Evolutionary conservation across 2,797 vertebrate genomes (phyloP).

Genomic region (Artibeus lituratus): DNA sequence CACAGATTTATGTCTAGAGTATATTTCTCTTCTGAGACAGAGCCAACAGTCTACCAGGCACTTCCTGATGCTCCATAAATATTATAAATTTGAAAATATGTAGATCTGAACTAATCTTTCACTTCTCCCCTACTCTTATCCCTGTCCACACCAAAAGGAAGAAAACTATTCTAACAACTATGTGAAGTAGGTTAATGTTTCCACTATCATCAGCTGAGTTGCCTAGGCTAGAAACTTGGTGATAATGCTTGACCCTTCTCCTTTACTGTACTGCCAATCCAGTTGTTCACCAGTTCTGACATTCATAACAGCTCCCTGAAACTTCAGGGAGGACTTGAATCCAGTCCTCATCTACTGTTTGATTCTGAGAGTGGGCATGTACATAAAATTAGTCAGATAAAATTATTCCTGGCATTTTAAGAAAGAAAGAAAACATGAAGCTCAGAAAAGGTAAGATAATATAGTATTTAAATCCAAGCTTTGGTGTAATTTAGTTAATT

Average conservation of each 20-base stretch:
- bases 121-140: neutral
- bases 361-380: neutral
- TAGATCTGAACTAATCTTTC: constrained; percentile 14
- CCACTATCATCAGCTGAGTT: neutral
- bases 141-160: neutral
- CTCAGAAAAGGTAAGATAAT: neutral
- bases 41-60: neutral
- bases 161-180: neutral
- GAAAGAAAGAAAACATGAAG: constrained; percentile 6
- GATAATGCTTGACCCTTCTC: neutral
- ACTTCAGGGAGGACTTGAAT: neutral
- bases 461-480: neutral
- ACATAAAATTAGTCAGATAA: neutral
- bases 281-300: neutral
- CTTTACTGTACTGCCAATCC: neutral
- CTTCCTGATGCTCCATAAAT: neutral
- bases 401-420: constrained; percentile 19
- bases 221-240: neutral
- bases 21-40: constrained; percentile 14
- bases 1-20: constrained; percentile 22
- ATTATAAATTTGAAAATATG: neutral
- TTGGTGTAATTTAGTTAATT: neutral
- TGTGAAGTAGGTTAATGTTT: constrained; percentile 25
- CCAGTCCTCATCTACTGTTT: neutral
- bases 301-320: neutral